Base-by-base conservation (phyloP, 2,888 invertebrate species). In the Ceraclea dissimilis region DNA sequence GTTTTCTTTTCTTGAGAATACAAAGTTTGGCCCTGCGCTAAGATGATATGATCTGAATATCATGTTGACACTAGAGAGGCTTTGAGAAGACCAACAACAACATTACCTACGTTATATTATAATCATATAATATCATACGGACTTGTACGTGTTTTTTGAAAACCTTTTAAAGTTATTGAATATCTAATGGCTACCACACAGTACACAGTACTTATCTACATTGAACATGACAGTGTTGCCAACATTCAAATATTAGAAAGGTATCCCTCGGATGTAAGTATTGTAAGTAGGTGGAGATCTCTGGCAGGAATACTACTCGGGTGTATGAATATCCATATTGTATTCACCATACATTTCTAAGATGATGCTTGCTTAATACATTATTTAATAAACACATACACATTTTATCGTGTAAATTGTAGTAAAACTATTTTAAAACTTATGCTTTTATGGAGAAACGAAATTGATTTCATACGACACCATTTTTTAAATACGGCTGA, bases 121-220 rank as follows among this genome's bases (percentile, higher is more conserved):
- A 39, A n/a, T n/a, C n/a, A n/a, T 8, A 39, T 54, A 48, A 54
- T 57, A 54, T 57, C 57, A 58, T 61, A 61, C 59, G 61, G 61
- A 61, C 56, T 56, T 20, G 61, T 56, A 62, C 62, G 62, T 62
- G 62, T 58, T 60, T 62, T 62, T 62, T 60, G 62, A 62, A 62
- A 62, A 62, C 62, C 62, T 62, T 62, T 62, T 62, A 62, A 60
- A 62, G 62, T 62, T 62, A 62, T 62, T 62, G 62, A 62, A 62
- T 62, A 62, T 54, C 58, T 62, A 62, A 62, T 62, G 58, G 61
- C 52, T 55, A 48, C 51, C 39, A 49, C n/a, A n/a, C n/a, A n/a
- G n/a, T n/a, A n/a, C n/a, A n/a, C 44, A 51, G 53, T 47, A 50
- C 56, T 52, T 49, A 39, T 13, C 39, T 39, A 39, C 16, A 16